A percentile compares a stretch with the other conserved stretches of the same genome.
Evolutionary conservation across 2,888 invertebrate genomes (phyloP).

Genomic region (Schizotus pectinicornis): DNA sequence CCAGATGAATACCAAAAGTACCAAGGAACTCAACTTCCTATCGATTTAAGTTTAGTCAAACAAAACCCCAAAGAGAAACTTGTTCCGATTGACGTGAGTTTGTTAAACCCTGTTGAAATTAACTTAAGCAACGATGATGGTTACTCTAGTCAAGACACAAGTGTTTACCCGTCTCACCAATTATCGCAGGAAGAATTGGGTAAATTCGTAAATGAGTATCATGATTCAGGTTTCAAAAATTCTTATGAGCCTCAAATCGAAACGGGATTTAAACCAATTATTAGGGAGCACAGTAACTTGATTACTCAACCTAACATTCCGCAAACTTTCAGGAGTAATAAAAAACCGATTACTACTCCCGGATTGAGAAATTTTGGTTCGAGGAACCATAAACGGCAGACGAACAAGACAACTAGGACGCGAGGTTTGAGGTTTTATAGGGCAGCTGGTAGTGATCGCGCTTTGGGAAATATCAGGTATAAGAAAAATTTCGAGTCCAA

Average conservation of each 20-base stretch:
- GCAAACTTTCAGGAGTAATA: conserved; percentile 50
- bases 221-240: conserved; percentile 31
- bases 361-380: conserved; percentile 60
- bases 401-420: background rate
- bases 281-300: conserved; percentile 28
- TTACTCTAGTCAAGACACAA: conserved; percentile 4
- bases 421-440: conserved; percentile 2
- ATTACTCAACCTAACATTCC: conserved; percentile 37
- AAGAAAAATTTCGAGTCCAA: background rate
- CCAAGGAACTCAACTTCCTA: conserved; percentile 34
- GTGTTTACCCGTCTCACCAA: conserved; percentile 39
- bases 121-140: conserved; percentile 29
- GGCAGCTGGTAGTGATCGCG: background rate
- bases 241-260: conserved; percentile 40
- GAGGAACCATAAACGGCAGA: background rate
- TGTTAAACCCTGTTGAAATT: conserved; percentile 47
- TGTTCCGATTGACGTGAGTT: conserved; percentile 45
- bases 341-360: conserved; percentile 59
- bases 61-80: conserved; percentile 36
- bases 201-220: conserved; percentile 42
- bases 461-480: conserved; percentile 5
- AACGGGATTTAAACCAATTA: conserved; percentile 48
- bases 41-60: conserved; percentile 44
- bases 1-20: conserved; percentile 6
- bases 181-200: conserved; percentile 42